Conservation (phyloP, 1,140 invertebrate species). For the Littorina saxatilis region DNA sequence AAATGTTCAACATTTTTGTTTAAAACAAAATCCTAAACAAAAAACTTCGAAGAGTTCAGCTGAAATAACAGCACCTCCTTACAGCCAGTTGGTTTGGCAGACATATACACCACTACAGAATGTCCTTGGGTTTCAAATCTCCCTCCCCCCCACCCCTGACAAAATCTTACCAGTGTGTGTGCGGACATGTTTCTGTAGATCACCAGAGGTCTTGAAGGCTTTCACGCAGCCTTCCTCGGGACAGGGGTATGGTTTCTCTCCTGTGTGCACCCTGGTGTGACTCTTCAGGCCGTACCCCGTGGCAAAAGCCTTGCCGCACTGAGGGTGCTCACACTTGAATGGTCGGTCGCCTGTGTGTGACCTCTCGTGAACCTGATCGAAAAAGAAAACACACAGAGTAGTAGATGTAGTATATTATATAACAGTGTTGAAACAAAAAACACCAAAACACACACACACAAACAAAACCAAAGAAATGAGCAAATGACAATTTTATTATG, state of each 20-base stretch:
- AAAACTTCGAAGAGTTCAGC: too few relatives aligned
- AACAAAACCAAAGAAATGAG: too few relatives aligned
- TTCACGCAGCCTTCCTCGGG: slow-evolving; percentile 79
- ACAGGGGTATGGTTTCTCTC: slow-evolving; percentile 84
- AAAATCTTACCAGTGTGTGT: slow-evolving; percentile 81
- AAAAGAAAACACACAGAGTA: slow-evolving; percentile 41
- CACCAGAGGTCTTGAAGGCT: slow-evolving; percentile 83
- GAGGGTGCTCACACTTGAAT: slow-evolving; percentile 79
- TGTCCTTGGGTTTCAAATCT: too few relatives aligned
- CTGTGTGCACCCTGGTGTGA: slow-evolving; percentile 83
- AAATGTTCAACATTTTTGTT: too few relatives aligned
- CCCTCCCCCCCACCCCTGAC: neutral
- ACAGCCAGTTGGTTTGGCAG: too few relatives aligned
- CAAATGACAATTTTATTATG: too few relatives aligned
- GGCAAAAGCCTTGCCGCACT: slow-evolving; percentile 80
- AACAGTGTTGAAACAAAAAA: too few relatives aligned
- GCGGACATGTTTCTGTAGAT: slow-evolving; percentile 83
- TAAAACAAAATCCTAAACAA: too few relatives aligned
- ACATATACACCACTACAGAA: too few relatives aligned
- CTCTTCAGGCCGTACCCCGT: slow-evolving; percentile 84
- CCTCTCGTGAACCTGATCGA: slow-evolving; percentile 82
- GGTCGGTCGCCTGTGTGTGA: slow-evolving; percentile 86
- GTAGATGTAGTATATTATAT: too few relatives aligned
- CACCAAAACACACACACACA: too few relatives aligned
- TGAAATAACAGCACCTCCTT: too few relatives aligned